Conservation (phyloP, 2,113 vertebrate genomes). For the Mohoua ochrocephala region DNA sequence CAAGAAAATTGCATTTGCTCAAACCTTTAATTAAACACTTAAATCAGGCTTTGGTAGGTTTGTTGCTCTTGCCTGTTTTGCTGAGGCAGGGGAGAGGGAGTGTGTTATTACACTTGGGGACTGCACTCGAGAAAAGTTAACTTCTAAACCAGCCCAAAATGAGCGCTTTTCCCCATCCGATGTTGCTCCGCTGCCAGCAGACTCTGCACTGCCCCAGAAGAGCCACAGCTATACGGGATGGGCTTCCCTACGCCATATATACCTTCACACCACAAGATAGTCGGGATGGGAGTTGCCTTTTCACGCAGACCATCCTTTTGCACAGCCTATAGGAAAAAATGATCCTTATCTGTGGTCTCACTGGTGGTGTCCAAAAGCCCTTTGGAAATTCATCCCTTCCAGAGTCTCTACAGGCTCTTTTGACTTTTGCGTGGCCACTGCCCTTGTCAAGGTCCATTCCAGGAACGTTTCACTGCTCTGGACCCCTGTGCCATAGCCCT, state of each 20-base stretch:
- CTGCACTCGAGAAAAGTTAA: neutral
- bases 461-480: neutral
- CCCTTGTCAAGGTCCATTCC: neutral
- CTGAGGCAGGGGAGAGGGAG: neutral
- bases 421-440: neutral
- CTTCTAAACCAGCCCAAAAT: neutral
- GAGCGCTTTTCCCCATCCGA: accelerated
- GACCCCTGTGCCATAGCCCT: neutral
- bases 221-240: neutral
- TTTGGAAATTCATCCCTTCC: neutral
- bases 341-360: neutral
- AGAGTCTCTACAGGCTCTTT: neutral
- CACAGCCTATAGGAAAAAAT: neutral
- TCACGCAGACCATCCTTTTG: neutral
- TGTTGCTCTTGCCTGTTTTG: neutral
- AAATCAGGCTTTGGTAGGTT: neutral
- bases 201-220: neutral
- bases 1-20: neutral
- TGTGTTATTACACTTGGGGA: neutral
- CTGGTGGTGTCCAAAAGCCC: neutral
- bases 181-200: neutral
- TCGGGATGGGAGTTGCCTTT: neutral
- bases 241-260: neutral
- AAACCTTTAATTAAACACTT: neutral
- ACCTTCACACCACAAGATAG: neutral